Conservation (phyloP, 2,797 vertebrate species). For the Psittacula echo region DNA sequence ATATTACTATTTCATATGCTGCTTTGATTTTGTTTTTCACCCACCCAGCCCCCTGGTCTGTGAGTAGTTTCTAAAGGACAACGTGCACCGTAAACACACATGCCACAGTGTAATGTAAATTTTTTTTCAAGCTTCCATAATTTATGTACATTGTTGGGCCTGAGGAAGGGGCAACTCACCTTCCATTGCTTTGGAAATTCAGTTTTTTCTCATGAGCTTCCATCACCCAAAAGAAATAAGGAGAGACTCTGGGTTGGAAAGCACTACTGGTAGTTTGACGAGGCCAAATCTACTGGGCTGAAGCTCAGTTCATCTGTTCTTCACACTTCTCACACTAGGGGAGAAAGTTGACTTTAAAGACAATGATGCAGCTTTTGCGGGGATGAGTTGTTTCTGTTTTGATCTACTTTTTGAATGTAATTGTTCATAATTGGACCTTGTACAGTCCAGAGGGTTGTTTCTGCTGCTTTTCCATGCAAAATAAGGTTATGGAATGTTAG, state of each 20-base stretch:
- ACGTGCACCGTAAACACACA: conserved; percentile 59
- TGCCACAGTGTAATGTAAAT: conserved; percentile 24
- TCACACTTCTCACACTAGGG: conserved; percentile 20
- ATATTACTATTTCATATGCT: conserved; percentile 75
- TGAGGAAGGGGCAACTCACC: conserved; percentile 5
- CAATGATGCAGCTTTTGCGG: conserved; percentile 8
- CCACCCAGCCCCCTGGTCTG: background rate
- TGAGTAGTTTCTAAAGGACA: conserved; percentile 65
- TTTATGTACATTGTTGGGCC: conserved; percentile 12
- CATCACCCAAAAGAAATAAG: conserved; percentile 30
- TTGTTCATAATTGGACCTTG: conserved; percentile 63
- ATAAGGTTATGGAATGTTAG: conserved; percentile 77
- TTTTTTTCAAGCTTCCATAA: conserved; percentile 37
- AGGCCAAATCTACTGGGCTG: conserved; percentile 43
- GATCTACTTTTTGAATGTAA: conserved; percentile 80
- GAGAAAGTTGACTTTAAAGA: conserved; percentile 42
- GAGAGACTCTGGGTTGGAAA: conserved; percentile 39
- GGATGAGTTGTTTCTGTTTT: conserved; percentile 45
- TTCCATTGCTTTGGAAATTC: conserved; percentile 17
- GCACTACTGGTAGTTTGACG: background rate
- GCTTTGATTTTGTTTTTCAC: conserved; percentile 66
- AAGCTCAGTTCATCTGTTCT: conserved; percentile 17
- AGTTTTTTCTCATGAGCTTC: conserved; percentile 55
- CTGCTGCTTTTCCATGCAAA: conserved; percentile 72
- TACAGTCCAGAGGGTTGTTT: conserved; percentile 60